These are phyloP conservation scores for Anabacerthia variegaticeps DNA, from an alignment of 2,797 vertebrate species.

Conservation along the genomic window DNA sequence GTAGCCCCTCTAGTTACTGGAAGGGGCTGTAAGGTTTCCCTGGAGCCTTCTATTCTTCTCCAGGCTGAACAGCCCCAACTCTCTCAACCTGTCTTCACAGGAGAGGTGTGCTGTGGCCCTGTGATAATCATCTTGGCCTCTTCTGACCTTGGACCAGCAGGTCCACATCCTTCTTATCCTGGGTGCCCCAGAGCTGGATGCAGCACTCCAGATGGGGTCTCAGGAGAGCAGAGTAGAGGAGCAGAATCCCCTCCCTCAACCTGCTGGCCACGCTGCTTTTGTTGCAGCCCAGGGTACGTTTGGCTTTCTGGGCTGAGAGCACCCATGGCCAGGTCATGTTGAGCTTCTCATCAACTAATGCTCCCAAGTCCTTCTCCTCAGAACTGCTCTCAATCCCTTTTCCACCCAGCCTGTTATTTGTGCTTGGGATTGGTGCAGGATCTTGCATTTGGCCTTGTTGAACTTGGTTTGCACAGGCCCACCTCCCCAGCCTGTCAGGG, in stretches of 20 bases:
- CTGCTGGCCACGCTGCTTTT: not conserved
- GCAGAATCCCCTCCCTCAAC: not conserved
- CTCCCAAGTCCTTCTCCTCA: not conserved
- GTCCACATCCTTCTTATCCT: not conserved
- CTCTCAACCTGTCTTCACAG: not conserved
- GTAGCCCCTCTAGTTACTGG: not conserved
- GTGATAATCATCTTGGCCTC: not conserved
- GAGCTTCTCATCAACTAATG: not conserved
- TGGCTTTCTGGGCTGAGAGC: not conserved
- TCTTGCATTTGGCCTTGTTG: not conserved
- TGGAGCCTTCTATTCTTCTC: not conserved
- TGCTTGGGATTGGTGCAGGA: not conserved
- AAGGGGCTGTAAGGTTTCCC: not conserved
- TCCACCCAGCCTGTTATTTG: not conserved
- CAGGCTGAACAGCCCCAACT: not conserved
- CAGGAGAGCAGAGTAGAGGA: not conserved
- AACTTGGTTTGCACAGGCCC: not conserved
- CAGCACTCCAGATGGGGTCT: not conserved
- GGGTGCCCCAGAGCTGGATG: not conserved
- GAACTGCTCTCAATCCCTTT: not conserved
- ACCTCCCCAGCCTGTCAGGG: not conserved
- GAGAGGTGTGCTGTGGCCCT: not conserved
- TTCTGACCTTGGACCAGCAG: not conserved
- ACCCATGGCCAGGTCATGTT: not conserved
- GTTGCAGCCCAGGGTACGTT: not conserved